A percentile compares a stretch with the other conserved stretches of the same genome.
Conservation (phyloP, 2,113 vertebrate genomes). For the Elephas maximus region DNA sequence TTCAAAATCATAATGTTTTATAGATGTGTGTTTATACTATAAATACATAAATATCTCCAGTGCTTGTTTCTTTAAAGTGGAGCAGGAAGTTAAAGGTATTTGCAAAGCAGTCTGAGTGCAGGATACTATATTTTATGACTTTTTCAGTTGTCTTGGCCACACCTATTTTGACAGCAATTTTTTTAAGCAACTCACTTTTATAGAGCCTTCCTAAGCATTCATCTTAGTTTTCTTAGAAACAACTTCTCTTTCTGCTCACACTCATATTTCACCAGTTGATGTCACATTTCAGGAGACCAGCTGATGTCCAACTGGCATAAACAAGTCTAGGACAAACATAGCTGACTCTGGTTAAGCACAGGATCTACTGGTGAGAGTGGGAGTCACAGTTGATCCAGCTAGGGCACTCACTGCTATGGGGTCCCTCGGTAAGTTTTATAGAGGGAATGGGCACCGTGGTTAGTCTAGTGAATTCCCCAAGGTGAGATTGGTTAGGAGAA, state of each 20-base stretch:
- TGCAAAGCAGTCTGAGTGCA: slow-evolving; percentile 4
- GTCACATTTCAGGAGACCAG: background rate
- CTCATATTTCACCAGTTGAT: background rate
- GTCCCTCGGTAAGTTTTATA: background rate
- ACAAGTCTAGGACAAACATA: background rate
- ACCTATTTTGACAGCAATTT: slow-evolving; percentile 49
- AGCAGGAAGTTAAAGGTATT: slow-evolving; percentile 26
- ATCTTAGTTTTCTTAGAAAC: slow-evolving; percentile 49
- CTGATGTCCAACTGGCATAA: background rate
- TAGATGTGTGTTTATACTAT: background rate
- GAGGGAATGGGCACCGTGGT: background rate
- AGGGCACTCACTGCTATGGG: accelerated
- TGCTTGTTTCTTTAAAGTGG: slow-evolving; percentile 26
- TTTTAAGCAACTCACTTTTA: slow-evolving; percentile 20
- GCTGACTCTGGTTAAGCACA: background rate
- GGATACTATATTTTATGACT: background rate
- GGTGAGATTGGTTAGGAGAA: background rate
- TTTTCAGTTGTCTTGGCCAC: background rate
- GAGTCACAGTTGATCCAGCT: background rate
- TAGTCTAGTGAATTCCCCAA: background rate
- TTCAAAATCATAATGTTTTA: background rate
- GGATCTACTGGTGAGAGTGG: background rate
- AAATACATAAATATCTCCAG: background rate
- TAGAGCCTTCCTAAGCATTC: background rate
- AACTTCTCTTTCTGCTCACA: background rate